A percentile compares a stretch with the other conserved stretches of the same genome.
These are phyloP conservation scores for Bimastos eiseni DNA, from an alignment of 2,888 invertebrate species.

Conservation along the genomic window DNA sequence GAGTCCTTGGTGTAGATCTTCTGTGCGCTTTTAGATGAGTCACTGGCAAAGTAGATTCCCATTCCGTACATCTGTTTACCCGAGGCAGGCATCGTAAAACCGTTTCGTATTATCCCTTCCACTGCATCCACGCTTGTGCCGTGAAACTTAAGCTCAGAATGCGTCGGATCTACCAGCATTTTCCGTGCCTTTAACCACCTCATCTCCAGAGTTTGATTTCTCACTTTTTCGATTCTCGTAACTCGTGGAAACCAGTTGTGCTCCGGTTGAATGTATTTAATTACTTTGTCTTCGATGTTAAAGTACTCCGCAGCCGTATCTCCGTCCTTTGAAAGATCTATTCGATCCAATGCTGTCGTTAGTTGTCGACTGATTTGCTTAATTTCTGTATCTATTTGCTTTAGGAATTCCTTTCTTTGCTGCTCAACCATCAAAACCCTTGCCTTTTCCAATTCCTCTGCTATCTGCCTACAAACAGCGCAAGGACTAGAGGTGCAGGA, in stretches of 20 bases:
- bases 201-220: slow-evolving; percentile 28
- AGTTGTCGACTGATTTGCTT: neutral
- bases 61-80: slow-evolving; percentile 27
- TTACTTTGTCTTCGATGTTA: slow-evolving; percentile 35
- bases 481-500: slow-evolving; percentile 32
- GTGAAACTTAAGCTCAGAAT: slow-evolving; percentile 39
- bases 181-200: slow-evolving; percentile 27
- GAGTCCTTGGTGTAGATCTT: slow-evolving; percentile 41
- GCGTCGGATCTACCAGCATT: slow-evolving; percentile 29
- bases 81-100: slow-evolving; percentile 36
- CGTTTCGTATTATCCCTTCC: slow-evolving; percentile 32
- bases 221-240: slow-evolving; percentile 39
- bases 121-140: slow-evolving; percentile 36
- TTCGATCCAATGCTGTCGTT: neutral
- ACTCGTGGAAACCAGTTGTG: slow-evolving; percentile 41
- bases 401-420: neutral
- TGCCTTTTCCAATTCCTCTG: slow-evolving; percentile 1
- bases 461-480: slow-evolving; percentile 27
- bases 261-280: slow-evolving; percentile 36
- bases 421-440: neutral
- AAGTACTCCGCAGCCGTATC: slow-evolving; percentile 38
- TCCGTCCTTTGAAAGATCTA: slow-evolving; percentile 33
- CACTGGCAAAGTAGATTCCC: slow-evolving; percentile 42
- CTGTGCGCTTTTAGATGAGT: slow-evolving; percentile 43
- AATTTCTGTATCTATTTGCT: neutral